phyloP scores from a whole-genome alignment of 2,797 vertebrate species.

The Pagetopsis macropterus region DNA sequence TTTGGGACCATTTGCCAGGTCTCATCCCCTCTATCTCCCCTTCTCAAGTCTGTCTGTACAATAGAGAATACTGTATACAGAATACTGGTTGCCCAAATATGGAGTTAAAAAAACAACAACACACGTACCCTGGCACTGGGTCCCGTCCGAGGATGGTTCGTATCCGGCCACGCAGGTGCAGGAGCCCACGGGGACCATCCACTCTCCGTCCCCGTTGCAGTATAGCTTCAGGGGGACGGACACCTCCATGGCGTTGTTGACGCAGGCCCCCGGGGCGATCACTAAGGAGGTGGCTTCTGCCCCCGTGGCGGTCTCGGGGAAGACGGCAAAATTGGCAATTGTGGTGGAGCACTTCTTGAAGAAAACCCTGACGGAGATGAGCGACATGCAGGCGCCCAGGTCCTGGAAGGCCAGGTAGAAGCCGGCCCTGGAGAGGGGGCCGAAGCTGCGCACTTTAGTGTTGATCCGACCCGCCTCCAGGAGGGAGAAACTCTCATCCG shows the following conservation, averaged over 20 bases:
- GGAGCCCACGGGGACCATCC: slow-evolving; percentile 97
- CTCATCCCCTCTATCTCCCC: too few species aligned
- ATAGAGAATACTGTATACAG: too few species aligned
- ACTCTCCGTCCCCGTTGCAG: slow-evolving; percentile 97
- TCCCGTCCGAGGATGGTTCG: slow-evolving; percentile 90
- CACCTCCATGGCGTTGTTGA: slow-evolving; percentile 93
- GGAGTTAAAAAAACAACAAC: slow-evolving; percentile 6
- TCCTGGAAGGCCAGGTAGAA: slow-evolving; percentile 99
- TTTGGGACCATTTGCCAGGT: too few species aligned
- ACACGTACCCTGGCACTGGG: slow-evolving; percentile 92
- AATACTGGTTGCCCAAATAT: too few species aligned
- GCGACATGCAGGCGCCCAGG: slow-evolving; percentile 96
- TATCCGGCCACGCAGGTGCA: slow-evolving; percentile 94
- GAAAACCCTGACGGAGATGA: slow-evolving; percentile 96
- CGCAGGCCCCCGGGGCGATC: slow-evolving; percentile 93
- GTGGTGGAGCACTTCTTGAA: slow-evolving; percentile 97
- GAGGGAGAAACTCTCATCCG: slow-evolving; percentile 95
- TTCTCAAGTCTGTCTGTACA: too few species aligned
- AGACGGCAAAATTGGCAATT: slow-evolving; percentile 94
- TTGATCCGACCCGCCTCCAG: slow-evolving; percentile 92
- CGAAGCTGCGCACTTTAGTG: slow-evolving; percentile 98
- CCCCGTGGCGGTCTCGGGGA: slow-evolving; percentile 96
- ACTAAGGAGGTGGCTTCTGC: slow-evolving; percentile 96
- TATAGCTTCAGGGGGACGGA: slow-evolving; percentile 97
- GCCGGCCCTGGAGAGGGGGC: slow-evolving; percentile 93